Percentiles rank a stretch among this genome's conserved stretches.
Evolutionary conservation across 37 sponge, comb jelly and placozoan species (phyloP).

Genomic region (Dysidea cf. avara): DNA sequence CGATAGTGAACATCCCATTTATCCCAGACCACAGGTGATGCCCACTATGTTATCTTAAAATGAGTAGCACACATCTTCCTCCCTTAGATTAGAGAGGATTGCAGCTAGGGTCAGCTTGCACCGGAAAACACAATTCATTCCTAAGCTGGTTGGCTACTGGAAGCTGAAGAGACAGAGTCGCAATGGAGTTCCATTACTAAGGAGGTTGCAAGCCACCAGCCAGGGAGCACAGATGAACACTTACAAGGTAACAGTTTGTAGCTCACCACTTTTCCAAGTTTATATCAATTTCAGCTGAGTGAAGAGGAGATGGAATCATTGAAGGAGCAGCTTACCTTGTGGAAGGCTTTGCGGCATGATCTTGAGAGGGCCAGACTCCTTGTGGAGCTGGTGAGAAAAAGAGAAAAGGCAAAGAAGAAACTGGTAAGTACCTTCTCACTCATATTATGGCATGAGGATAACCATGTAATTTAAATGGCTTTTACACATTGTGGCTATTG

Average conservation of each 20-base stretch:
- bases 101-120: conserved; percentile 62
- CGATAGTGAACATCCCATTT: conserved; percentile 81
- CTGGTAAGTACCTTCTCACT: no score
- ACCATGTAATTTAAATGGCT: background rate
- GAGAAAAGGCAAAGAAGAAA: conserved; percentile 94
- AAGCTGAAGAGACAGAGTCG: conserved; percentile 96
- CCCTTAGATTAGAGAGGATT: conserved; percentile 70
- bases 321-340: conserved; percentile 79
- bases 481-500: background rate
- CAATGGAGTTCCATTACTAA: conserved; percentile 94
- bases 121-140: conserved; percentile 88
- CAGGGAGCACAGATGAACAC: conserved; percentile 56
- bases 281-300: conserved; percentile 45
- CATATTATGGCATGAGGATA: background rate
- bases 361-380: conserved; percentile 91
- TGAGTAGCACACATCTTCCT: background rate
- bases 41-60: background rate
- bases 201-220: conserved; percentile 82
- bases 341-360: conserved; percentile 86
- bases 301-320: conserved; percentile 80
- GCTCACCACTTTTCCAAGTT: background rate
- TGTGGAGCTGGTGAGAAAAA: conserved; percentile 86
- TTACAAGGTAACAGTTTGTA: conserved; percentile 21
- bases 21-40: conserved; percentile 77
- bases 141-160: conserved; percentile 92